Conservation (phyloP, 2,888 invertebrate species). For the Eremobia ochroleuca region DNA sequence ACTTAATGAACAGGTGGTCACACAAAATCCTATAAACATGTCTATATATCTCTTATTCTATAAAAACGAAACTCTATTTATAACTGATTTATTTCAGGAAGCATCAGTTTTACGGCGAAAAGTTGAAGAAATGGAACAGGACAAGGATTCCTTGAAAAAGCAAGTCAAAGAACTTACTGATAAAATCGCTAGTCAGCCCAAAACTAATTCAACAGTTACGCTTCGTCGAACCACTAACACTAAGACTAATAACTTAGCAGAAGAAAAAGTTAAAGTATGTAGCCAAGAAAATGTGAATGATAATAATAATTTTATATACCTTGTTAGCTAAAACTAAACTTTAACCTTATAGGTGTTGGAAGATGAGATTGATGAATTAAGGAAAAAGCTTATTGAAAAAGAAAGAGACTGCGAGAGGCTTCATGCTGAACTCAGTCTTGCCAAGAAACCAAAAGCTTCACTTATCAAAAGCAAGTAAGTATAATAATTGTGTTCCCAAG, state of each 20-base stretch:
- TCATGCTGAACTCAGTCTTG: slow-evolving; percentile 93
- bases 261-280: slow-evolving; percentile 92
- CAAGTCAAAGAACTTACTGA: slow-evolving; percentile 95
- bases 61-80: background rate
- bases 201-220: slow-evolving; percentile 80
- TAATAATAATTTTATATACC: background rate
- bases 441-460: slow-evolving; percentile 92
- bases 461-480: slow-evolving; percentile 92
- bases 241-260: slow-evolving; percentile 90
- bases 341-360: slow-evolving; percentile 89
- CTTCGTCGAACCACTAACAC: slow-evolving; percentile 78
- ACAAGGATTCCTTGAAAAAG: slow-evolving; percentile 93
- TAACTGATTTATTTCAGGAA: slow-evolving; percentile 90
- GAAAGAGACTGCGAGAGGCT: slow-evolving; percentile 95
- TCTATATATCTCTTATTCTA: background rate
- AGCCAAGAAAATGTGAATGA: slow-evolving; percentile 14
- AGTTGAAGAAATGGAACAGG: slow-evolving; percentile 95
- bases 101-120: slow-evolving; percentile 95
- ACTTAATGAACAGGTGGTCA: slow-evolving; percentile 94
- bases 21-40: slow-evolving; percentile 2
- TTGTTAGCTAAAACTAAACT: slow-evolving; percentile 18
- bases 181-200: slow-evolving; percentile 90
- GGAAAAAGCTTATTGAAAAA: slow-evolving; percentile 95
- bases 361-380: slow-evolving; percentile 94
- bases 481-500: background rate